phyloP scores from a whole-genome alignment of 92 coral and sea anemone species.

The Zoanthus sansibaricus region DNA sequence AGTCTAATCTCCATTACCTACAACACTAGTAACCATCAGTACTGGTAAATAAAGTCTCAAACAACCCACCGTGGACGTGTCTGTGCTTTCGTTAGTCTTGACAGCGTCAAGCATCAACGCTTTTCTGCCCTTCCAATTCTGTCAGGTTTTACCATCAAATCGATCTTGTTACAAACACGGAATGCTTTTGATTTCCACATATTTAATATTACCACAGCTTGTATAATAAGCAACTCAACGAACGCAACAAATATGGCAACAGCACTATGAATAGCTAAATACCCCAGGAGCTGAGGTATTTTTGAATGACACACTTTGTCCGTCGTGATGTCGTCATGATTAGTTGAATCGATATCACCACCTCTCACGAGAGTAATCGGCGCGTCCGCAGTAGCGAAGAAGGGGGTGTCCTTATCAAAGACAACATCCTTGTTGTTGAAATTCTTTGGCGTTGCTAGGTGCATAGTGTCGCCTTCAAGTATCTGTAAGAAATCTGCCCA shows the following conservation, averaged over 20 bases:
- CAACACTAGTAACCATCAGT: conserved; percentile 15
- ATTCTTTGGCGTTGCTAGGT: conserved; percentile 52
- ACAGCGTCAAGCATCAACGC: neutral
- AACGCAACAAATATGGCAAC: conserved; percentile 32
- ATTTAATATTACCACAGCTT: neutral
- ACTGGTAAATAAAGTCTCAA: neutral
- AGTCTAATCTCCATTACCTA: conserved; percentile 8
- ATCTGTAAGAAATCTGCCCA: conserved; percentile 55
- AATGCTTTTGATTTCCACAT: neutral
- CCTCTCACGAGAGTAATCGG: conserved; percentile 42
- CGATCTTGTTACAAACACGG: neutral
- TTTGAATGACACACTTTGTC: conserved; percentile 1
- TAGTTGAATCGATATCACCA: neutral
- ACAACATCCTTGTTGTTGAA: conserved; percentile 23
- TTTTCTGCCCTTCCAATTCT: neutral
- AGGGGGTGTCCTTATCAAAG: conserved; percentile 42
- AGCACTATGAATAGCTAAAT: conserved; percentile 25
- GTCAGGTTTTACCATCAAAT: neutral
- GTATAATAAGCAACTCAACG: neutral
- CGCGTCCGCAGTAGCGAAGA: conserved; percentile 47
- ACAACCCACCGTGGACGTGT: conserved; percentile 11
- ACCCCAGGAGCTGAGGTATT: conserved; percentile 3
- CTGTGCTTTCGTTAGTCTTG: neutral
- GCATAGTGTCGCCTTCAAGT: conserved; percentile 58
- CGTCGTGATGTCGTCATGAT: conserved; percentile 18